Evolutionary conservation across 2,888 invertebrate species (phyloP).

Genomic region (Blera fallax): DNA sequence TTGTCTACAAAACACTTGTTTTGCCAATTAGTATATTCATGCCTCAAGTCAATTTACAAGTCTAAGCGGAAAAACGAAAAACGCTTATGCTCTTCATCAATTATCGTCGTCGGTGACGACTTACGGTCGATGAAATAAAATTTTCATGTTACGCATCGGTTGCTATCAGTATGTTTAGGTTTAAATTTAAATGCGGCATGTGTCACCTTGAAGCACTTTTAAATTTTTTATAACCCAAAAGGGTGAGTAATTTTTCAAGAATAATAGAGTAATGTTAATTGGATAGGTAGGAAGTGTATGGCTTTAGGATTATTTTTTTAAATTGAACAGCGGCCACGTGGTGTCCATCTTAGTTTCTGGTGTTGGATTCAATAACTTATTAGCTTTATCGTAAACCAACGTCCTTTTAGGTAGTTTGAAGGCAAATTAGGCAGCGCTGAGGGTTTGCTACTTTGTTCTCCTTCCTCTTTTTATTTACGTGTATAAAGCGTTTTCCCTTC

Average conservation of each 20-base stretch:
- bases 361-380: too few relatives aligned
- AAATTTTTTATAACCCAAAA: neutral
- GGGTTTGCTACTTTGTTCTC: too few relatives aligned
- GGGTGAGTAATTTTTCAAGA: neutral
- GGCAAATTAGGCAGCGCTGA: too few relatives aligned
- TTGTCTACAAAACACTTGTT: neutral
- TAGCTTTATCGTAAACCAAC: too few relatives aligned
- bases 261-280: neutral
- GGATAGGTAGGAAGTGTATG: neutral
- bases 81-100: neutral
- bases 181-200: neutral
- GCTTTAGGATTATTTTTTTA: neutral
- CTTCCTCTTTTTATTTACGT: too few relatives aligned
- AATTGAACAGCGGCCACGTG: neutral
- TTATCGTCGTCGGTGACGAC: neutral
- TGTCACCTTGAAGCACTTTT: neutral
- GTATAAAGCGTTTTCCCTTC: too few relatives aligned
- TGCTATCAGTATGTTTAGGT: neutral
- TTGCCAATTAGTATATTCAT: neutral
- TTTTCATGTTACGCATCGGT: conserved; percentile 3
- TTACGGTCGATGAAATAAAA: neutral
- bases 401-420: too few relatives aligned
- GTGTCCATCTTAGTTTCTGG: neutral
- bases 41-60: neutral
- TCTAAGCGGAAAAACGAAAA: neutral